Evolutionary conservation across 2,113 vertebrate genomes (phyloP), one percentile per base, ranked within the genome.

Genomic region (Stictonetta naevosa): DNA sequence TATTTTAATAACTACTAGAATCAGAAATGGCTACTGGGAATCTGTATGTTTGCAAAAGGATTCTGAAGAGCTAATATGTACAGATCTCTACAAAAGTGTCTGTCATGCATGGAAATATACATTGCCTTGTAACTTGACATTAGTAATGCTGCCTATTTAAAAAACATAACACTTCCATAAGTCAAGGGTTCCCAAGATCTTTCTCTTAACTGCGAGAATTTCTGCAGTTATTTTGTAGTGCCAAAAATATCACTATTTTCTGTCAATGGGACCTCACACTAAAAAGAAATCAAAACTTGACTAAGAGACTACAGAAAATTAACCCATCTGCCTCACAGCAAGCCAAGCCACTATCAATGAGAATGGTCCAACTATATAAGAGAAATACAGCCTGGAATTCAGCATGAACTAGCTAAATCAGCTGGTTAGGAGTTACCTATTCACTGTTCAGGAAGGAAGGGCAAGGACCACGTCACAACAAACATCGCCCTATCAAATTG

Each of bases 241-340:
- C 74, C 93, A 97, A 83, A 86, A 90, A 92, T 76, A 92, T 78
- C 78, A 92, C 33, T 69, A 23, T 64, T 98, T 97, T 97, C 95
- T 87, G 84, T 88, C 92, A 92, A 52, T 55, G 38, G 82, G 74
- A 86, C 36, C 50, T 28, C 69, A 76, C 36, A 52, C 8, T 26
- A 92, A 97, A 73, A 88, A 94, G 33, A 77, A 96, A 86, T 52
- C 44, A 92, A 92, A 93, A 95, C 74, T 33, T 63, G 63, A 83
- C 58, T 83, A 91, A 92, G 74, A 79, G 5, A 68, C 78, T 95
- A 89, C 96, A 93, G 67, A 93, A 97, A 95, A 95, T 10, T 25
- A 3, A 73, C 56, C 28, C 71, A 62, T 72, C 90, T 84, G 36
- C 52, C 81, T 95, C 88, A 88, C 89, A 93, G 40, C 40, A 85